These are phyloP conservation scores for Parotia lawesii DNA, from an alignment of 2,113 vertebrate genomes.

Conservation along the genomic window DNA sequence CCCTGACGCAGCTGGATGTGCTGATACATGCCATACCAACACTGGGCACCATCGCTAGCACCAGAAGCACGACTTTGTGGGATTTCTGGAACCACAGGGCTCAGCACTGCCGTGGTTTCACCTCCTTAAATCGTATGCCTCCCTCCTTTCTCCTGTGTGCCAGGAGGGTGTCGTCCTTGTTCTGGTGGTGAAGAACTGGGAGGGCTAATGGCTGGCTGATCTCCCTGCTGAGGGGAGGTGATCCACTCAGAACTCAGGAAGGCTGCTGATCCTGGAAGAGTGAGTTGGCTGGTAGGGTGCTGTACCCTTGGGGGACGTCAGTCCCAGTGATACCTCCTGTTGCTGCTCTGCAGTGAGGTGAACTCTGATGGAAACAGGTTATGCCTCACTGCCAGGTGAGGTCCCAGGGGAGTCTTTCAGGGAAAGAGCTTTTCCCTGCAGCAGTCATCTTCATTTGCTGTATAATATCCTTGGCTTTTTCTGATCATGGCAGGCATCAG, in stretches of 20 bases:
- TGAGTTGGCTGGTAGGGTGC: neutral
- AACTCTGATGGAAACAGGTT: neutral
- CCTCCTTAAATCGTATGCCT: neutral
- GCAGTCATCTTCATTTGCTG: neutral
- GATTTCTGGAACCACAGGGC: neutral
- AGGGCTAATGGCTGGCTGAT: neutral
- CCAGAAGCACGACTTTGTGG: neutral
- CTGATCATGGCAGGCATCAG: accelerated
- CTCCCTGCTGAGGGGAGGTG: neutral
- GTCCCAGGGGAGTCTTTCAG: neutral
- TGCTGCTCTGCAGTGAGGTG: neutral
- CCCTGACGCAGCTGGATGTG: neutral
- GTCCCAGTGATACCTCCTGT: neutral
- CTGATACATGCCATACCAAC: neutral
- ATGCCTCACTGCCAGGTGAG: neutral
- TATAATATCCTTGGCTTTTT: neutral
- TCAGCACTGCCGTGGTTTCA: neutral
- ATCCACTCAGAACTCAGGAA: neutral
- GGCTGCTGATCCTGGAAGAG: neutral
- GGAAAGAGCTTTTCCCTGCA: neutral
- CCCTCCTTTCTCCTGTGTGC: neutral
- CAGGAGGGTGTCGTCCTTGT: neutral
- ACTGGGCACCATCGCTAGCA: neutral
- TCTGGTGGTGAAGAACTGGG: neutral
- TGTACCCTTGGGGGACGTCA: no score